A percentile compares a stretch with the other conserved stretches of the same genome.
phyloP scores from a whole-genome alignment of 2,888 invertebrate genomes.

The Minunthozetes semirufus region DNA sequence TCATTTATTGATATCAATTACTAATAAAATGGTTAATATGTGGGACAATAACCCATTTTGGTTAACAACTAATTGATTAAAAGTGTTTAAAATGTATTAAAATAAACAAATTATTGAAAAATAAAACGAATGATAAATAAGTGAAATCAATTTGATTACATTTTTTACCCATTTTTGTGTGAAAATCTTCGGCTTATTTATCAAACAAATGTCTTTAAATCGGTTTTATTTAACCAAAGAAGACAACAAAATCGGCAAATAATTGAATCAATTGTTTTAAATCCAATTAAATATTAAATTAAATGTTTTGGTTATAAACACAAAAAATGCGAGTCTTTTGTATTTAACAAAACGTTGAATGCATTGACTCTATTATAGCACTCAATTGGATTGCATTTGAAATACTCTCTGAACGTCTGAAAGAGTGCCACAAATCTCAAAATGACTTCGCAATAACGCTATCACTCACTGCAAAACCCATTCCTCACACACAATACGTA shows the following conservation, averaged over 20 bases:
- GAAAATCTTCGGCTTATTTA: neutral
- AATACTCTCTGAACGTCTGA: neutral
- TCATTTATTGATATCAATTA: too few species aligned
- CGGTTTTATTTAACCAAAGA: too few species aligned
- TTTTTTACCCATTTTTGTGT: neutral
- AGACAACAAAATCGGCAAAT: too few species aligned
- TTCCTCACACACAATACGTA: neutral
- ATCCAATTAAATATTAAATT: neutral
- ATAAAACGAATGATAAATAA: neutral
- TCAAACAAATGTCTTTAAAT: neutral
- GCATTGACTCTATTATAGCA: neutral
- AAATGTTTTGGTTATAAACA: neutral
- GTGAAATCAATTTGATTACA: neutral
- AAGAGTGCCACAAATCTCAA: neutral
- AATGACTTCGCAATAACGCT: conserved; percentile 5
- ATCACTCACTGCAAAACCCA: neutral
- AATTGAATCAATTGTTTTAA: too few species aligned
- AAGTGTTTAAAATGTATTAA: too few species aligned
- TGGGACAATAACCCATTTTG: too few species aligned
- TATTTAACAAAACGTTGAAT: neutral
- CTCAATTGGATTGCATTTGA: neutral
- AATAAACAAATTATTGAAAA: too few species aligned
- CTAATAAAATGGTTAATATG: too few species aligned
- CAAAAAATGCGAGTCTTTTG: neutral
- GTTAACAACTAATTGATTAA: too few species aligned